Percentiles rank a stretch among this genome's conserved stretches.
These are phyloP conservation scores for Limnothrissa miodon DNA, from an alignment of 2,113 vertebrate species.

Conservation along the genomic window DNA sequence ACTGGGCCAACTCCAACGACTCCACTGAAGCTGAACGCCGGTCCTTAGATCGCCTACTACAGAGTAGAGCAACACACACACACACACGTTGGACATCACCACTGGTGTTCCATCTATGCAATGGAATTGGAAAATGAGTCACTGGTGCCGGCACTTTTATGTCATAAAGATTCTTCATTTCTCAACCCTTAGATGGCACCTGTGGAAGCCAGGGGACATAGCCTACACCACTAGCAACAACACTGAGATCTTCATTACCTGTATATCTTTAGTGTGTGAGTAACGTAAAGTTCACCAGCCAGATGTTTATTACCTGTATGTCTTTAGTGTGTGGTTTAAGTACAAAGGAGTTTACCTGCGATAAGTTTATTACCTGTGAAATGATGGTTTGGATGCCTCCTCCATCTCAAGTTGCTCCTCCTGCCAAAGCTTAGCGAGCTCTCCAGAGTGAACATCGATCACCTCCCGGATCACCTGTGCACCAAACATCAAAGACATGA, in stretches of 20 bases:
- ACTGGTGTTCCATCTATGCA: neutral
- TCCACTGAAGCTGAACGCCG: slow-evolving; percentile 78
- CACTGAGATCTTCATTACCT: too few species aligned
- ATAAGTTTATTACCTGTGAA: slow-evolving; percentile 72
- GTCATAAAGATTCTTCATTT: neutral
- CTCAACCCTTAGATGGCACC: too few species aligned
- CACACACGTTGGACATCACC: neutral
- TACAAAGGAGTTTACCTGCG: too few species aligned
- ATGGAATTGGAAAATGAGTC: neutral
- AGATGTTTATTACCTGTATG: too few species aligned
- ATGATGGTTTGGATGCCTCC: slow-evolving; percentile 59
- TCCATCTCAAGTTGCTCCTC: slow-evolving; percentile 68
- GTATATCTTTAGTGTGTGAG: too few species aligned
- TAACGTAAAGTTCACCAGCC: too few species aligned
- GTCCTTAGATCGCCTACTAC: slow-evolving; percentile 49
- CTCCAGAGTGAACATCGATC: slow-evolving; percentile 89
- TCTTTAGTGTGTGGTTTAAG: too few species aligned
- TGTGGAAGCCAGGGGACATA: too few species aligned
- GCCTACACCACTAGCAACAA: too few species aligned
- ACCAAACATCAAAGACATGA: neutral
- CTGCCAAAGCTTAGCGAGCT: slow-evolving; percentile 85
- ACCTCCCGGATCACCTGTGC: slow-evolving; percentile 91
- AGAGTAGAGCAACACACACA: neutral
- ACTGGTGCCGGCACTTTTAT: neutral
- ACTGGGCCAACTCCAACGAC: slow-evolving; percentile 60